Evolutionary conservation across 2,797 vertebrate species (phyloP), one percentile per base, ranked within the genome.

Genomic region (Sebastes taczanowskii): DNA sequence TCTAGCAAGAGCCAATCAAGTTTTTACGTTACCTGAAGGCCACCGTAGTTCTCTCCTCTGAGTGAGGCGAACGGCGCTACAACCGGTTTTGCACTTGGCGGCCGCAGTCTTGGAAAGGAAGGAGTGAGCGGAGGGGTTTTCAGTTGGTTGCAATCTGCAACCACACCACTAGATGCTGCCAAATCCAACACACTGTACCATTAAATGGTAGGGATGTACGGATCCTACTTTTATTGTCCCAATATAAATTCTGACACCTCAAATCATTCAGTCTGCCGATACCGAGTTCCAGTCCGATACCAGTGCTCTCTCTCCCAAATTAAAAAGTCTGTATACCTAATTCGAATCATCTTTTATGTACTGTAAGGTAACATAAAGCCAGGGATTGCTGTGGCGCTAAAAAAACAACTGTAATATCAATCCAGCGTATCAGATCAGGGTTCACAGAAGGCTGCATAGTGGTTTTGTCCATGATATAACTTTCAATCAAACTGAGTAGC

Each of bases 1-100:
- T 42, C 38, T 42, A 42, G 38, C 0, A 14, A 42, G 38, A 42
- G 0, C 38, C 38, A 0, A 0, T 42, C 38, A 16, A 42, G 38
- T 42, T 42, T 42, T 42, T 42, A 6, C 38, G 0, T 42, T 42
- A 46, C 38, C 38, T 46, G 2, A 46, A 46, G 14, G 38, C 38
- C 38, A 46, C 14, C 38, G 14, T 46, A 46, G 38, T 46, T 46
- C 38, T 46, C 38, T 7, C 6, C 14, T 46, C 14, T 46, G 14
- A 46, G 38, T 16, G 38, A 46, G 38, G 38, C 14, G 38, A 46
- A 46, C 6, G 38, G 38, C 38, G 14, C 1, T 46, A 46, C 38
- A 14, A 7, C 38, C 38, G 38, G 14, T 46, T 46, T 46, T 46
- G 38, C 14, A 46, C 14, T 46, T 46, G 38, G 38, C 6, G 6